phyloP scores from a whole-genome alignment of 2,113 vertebrate species.

The Cebidichthys violaceus region DNA sequence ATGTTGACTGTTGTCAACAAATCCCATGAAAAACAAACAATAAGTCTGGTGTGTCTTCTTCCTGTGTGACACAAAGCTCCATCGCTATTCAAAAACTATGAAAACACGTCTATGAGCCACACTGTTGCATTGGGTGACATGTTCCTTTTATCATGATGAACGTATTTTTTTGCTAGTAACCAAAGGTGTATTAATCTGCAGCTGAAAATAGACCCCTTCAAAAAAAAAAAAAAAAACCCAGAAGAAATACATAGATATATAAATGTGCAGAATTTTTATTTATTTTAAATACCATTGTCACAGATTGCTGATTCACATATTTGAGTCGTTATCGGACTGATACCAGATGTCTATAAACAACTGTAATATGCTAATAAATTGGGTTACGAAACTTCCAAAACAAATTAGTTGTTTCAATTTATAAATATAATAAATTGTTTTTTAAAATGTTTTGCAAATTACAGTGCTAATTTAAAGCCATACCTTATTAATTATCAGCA shows the following conservation, averaged over 20 bases:
- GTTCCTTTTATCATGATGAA: not conserved
- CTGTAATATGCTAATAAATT: not conserved
- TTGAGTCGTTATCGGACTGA: no score
- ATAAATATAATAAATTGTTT: no score
- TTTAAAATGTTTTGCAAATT: not conserved
- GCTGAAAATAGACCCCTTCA: no score
- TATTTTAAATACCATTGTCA: no score
- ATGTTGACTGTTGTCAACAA: not conserved
- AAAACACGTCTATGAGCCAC: no score
- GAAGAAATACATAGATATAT: no score
- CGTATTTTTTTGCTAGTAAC: not conserved
- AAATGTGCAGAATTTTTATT: no score
- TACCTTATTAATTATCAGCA: not conserved
- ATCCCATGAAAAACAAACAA: not conserved
- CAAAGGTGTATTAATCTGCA: not conserved
- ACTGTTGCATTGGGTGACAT: no score
- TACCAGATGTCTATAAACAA: not conserved
- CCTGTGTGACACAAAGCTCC: not conserved
- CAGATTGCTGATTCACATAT: no score
- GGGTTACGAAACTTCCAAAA: not conserved
- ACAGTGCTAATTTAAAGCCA: not conserved
- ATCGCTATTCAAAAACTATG: not conserved
- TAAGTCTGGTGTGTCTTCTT: not conserved
- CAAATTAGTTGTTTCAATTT: no score
- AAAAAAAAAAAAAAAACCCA: no score